A percentile compares a stretch with the other conserved stretches of the same genome.
phyloP scores from a whole-genome alignment of 2,113 vertebrate species.

The Galbula dea region DNA sequence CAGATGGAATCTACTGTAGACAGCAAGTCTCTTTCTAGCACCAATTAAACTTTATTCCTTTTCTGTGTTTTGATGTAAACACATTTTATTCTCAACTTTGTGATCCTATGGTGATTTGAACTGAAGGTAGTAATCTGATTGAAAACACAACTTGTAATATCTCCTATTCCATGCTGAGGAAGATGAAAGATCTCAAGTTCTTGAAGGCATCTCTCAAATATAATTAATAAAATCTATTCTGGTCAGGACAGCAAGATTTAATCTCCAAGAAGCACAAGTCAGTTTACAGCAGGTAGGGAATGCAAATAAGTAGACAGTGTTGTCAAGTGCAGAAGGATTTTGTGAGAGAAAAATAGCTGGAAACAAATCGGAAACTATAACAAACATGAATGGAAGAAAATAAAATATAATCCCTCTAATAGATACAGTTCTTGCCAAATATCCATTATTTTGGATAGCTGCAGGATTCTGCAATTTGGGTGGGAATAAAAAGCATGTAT shows the following conservation, averaged over 20 bases:
- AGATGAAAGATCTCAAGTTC: slow-evolving; percentile 1
- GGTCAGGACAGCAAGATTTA: slow-evolving; percentile 7
- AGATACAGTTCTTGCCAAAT: neutral
- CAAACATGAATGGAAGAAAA: neutral
- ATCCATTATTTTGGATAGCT: neutral
- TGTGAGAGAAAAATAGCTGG: neutral
- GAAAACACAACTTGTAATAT: neutral
- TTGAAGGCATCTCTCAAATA: neutral
- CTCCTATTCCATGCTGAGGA: neutral
- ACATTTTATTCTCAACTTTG: neutral
- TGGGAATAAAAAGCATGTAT: neutral
- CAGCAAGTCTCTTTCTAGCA: neutral
- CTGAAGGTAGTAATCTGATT: neutral
- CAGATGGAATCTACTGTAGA: neutral
- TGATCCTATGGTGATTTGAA: neutral
- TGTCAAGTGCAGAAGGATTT: neutral
- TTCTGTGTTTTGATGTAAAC: neutral
- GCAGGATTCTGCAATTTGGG: neutral
- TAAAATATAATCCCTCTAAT: neutral
- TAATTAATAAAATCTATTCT: slow-evolving; percentile 3
- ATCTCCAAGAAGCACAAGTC: slow-evolving; percentile 33
- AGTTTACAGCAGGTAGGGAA: slow-evolving; percentile 8
- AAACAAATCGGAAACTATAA: neutral
- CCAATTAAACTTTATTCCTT: neutral
- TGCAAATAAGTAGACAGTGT: neutral